A percentile compares a stretch with the other conserved stretches of the same genome.
These are phyloP conservation scores for Chrysotoxum bicinctum DNA, from an alignment of 2,888 invertebrate genomes.

Conservation along the genomic window DNA sequence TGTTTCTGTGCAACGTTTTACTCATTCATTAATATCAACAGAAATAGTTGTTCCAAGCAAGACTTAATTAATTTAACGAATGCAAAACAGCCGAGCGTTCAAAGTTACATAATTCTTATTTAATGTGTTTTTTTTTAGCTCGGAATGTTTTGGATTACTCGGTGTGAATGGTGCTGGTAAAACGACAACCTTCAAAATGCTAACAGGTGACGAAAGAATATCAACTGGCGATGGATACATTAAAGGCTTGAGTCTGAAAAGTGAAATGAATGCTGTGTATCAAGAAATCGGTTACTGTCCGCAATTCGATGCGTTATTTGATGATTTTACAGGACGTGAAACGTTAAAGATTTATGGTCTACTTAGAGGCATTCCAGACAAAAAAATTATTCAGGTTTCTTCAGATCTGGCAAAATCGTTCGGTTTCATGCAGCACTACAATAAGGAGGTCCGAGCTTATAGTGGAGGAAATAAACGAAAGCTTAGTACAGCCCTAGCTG, in stretches of 20 bases:
- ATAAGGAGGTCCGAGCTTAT: conserved; percentile 84
- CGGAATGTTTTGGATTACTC: conserved; percentile 84
- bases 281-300: conserved; percentile 88
- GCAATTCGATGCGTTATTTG: conserved; percentile 88
- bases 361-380: conserved; percentile 84
- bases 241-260: conserved; percentile 83
- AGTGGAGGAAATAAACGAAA: conserved; percentile 90
- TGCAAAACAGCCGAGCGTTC: background rate
- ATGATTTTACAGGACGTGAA: conserved; percentile 88
- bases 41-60: too few species aligned
- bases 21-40: too few species aligned
- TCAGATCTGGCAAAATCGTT: conserved; percentile 82
- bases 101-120: background rate
- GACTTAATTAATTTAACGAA: background rate
- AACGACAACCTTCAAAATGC: conserved; percentile 94
- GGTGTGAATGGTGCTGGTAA: conserved; percentile 95
- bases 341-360: conserved; percentile 86
- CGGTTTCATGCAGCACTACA: conserved; percentile 85
- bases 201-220: conserved; percentile 91
- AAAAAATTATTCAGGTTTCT: conserved; percentile 77
- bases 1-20: too few species aligned
- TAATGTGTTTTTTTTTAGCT: conserved; percentile 12
- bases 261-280: conserved; percentile 84
- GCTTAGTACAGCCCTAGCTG: conserved; percentile 87
- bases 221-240: conserved; percentile 88